Percentiles rank a stretch among this genome's conserved stretches.
Conservation (phyloP, 2,797 vertebrate species). For the Pseudocheirus occidentalis region DNA sequence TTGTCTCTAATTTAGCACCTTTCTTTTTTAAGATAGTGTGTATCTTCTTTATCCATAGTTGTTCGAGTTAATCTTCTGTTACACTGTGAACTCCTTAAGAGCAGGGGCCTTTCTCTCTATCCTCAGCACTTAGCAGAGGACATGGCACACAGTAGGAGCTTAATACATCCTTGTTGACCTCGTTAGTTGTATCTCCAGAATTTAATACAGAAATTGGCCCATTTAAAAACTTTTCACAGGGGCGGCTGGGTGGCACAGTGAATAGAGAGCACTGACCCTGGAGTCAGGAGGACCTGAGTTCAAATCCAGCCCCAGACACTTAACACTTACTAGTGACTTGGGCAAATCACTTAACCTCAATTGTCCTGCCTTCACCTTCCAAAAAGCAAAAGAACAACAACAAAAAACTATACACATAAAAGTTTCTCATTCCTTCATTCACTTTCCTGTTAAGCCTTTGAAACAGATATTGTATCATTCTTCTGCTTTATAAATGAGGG, state of each 20-base stretch:
- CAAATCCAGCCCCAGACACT: too few relatives aligned
- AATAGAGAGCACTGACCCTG: too few relatives aligned
- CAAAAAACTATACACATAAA: too few relatives aligned
- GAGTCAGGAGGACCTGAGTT: too few relatives aligned
- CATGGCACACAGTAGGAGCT: background rate
- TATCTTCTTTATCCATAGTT: background rate
- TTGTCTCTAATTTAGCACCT: background rate
- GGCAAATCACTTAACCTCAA: too few relatives aligned
- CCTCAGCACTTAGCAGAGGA: background rate
- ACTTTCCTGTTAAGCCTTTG: background rate
- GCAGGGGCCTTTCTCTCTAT: background rate
- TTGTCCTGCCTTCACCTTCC: too few relatives aligned
- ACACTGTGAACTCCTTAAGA: background rate
- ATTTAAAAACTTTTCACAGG: background rate
- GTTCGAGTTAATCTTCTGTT: background rate
- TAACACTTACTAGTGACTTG: too few relatives aligned
- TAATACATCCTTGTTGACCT: background rate
- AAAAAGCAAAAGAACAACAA: too few relatives aligned
- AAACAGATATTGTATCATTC: background rate
- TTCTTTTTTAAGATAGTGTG: too few relatives aligned
- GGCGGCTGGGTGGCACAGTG: too few relatives aligned
- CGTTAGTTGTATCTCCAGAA: background rate
- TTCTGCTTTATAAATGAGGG: background rate
- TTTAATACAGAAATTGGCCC: background rate
- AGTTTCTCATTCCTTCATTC: background rate